phyloP scores from a whole-genome alignment of 1,140 invertebrate genomes.

The Drosophila kepulauana region DNA sequence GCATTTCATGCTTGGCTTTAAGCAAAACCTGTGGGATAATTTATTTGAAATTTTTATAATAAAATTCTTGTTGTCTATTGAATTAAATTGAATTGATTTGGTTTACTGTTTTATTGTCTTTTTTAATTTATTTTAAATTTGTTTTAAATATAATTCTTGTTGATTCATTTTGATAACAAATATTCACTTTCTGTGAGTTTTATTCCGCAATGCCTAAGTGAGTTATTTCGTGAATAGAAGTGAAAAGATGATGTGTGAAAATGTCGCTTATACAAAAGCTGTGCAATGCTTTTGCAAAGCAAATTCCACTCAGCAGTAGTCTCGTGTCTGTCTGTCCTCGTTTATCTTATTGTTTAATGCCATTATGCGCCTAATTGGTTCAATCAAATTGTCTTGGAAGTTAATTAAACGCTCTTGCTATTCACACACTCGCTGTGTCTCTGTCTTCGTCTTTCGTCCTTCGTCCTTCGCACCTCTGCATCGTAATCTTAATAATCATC shows the following conservation, averaged over 20 bases:
- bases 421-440: too few species aligned
- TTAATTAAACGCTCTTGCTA: slow-evolving; percentile 59
- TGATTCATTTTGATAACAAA: too few species aligned
- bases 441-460: too few species aligned
- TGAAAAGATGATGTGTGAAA: slow-evolving; percentile 3
- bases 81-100: too few species aligned
- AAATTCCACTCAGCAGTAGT: not conserved
- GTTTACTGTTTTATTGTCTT: too few species aligned
- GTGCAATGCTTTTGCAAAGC: not conserved
- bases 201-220: not conserved
- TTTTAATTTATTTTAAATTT: too few species aligned
- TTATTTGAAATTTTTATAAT: too few species aligned
- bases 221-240: not conserved
- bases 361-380: slow-evolving; percentile 52
- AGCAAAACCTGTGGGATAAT: too few species aligned
- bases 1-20: too few species aligned
- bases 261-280: slow-evolving; percentile 1
- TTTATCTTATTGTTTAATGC: slow-evolving; percentile 35
- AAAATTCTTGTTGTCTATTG: too few species aligned
- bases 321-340: not conserved
- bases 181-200: too few species aligned
- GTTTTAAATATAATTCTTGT: too few species aligned
- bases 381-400: slow-evolving; percentile 66
- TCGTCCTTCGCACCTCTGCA: slow-evolving; percentile 8
- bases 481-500: slow-evolving; percentile 57